Conservation (phyloP, 23 tunicate genomes). For the Ascidia mentula region DNA sequence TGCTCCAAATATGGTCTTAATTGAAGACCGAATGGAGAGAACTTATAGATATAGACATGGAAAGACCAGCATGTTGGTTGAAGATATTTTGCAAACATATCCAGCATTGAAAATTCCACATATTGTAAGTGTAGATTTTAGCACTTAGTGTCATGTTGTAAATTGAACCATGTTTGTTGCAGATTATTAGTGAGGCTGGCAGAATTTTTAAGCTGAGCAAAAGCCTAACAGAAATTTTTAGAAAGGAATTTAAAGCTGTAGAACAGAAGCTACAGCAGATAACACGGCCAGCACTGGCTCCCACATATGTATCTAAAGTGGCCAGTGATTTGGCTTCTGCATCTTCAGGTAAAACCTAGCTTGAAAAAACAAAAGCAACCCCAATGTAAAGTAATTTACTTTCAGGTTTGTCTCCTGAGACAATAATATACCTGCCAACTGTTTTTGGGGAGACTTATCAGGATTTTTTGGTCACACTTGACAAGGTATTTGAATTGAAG, state of each 20-base stretch:
- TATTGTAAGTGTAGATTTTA: background rate
- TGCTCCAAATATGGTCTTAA: background rate
- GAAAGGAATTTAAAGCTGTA: background rate
- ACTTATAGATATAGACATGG: background rate
- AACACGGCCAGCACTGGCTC: background rate
- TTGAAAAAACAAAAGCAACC: too few species aligned
- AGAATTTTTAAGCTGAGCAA: background rate
- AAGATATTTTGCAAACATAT: background rate
- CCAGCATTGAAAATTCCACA: background rate
- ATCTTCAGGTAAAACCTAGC: too few species aligned
- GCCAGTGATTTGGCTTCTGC: too few species aligned
- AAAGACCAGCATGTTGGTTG: background rate
- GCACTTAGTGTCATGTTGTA: background rate
- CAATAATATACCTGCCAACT: background rate
- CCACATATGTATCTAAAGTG: background rate
- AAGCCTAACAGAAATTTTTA: background rate
- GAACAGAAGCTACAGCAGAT: background rate
- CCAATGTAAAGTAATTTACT: too few species aligned
- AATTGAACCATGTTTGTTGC: background rate
- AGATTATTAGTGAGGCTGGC: background rate
- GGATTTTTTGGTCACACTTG: too few species aligned
- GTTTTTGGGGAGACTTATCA: background rate
- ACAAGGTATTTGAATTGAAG: too few species aligned
- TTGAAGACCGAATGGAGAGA: background rate
- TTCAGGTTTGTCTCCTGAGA: background rate